These are phyloP conservation scores for Silvanus unidentatus DNA, from an alignment of 2,888 invertebrate species.

Conservation along the genomic window DNA sequence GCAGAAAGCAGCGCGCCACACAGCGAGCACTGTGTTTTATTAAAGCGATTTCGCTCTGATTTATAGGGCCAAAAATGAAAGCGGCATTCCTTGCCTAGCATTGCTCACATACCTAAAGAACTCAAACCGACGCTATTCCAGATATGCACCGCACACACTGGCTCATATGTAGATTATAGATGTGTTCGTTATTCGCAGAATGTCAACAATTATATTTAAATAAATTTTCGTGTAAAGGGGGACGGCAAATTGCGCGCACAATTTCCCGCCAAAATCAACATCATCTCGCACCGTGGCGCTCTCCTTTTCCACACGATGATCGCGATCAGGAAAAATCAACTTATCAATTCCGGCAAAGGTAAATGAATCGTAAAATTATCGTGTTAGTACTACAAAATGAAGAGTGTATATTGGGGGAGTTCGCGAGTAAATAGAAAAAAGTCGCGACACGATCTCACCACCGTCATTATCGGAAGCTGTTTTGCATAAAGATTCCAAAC, in stretches of 20 bases:
- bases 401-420: conserved; percentile 33
- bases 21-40: conserved; percentile 40
- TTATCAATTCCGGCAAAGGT: conserved; percentile 44
- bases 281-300: no score
- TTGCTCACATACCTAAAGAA: conserved; percentile 45
- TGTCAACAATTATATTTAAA: no score
- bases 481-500: conserved; percentile 44
- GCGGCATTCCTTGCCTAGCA: conserved; percentile 41
- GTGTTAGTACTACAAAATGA: conserved; percentile 30
- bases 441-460: conserved; percentile 38
- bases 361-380: conserved; percentile 47
- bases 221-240: no score
- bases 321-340: conserved; percentile 32
- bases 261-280: no score
- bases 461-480: conserved; percentile 47
- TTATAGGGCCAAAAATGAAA: conserved; percentile 46
- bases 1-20: conserved; percentile 6
- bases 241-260: no score
- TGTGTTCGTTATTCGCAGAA: no score
- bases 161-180: no score
- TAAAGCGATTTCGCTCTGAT: conserved; percentile 44
- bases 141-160: conserved; percentile 1
- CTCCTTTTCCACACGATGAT: conserved; percentile 21
- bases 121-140: conserved; percentile 27
- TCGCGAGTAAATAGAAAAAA: conserved; percentile 34